Evolutionary conservation across 2,113 vertebrate genomes (phyloP).

Genomic region (Phalacrocorax pelagicus): DNA sequence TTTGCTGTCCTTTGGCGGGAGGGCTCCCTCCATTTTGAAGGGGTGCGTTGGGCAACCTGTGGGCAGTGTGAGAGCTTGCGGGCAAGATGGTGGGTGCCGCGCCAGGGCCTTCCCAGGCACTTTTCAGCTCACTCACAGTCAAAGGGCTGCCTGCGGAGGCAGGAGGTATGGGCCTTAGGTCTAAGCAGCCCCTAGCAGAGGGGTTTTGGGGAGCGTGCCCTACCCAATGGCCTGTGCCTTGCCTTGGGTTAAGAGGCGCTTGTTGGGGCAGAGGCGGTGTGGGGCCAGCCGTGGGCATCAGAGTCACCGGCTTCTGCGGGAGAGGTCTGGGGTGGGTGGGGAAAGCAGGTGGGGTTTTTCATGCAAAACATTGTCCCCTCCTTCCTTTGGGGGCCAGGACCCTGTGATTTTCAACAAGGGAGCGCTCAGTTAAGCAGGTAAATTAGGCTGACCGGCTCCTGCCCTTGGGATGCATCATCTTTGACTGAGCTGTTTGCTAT

Average conservation of each 20-base stretch:
- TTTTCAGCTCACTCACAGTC: background rate
- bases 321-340: background rate
- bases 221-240: background rate
- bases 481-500: background rate
- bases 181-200: background rate
- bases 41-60: fast-evolving
- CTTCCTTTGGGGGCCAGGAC: background rate
- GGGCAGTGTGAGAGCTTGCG: fast-evolving
- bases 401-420: background rate
- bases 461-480: background rate
- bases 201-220: background rate
- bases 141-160: background rate
- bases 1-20: background rate
- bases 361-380: background rate
- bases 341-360: background rate
- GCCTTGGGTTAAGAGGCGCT: background rate
- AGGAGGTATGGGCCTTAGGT: fast-evolving
- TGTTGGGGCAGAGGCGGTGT: fast-evolving
- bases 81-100: background rate
- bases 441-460: background rate
- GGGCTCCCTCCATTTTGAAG: background rate
- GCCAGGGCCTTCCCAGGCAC: background rate
- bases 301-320: background rate
- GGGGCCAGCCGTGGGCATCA: fast-evolving
- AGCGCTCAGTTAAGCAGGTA: background rate